Evolutionary conservation across 2,888 invertebrate genomes (phyloP), one percentile per base, ranked within the genome.

Genomic region (Neoascia interrupta): DNA sequence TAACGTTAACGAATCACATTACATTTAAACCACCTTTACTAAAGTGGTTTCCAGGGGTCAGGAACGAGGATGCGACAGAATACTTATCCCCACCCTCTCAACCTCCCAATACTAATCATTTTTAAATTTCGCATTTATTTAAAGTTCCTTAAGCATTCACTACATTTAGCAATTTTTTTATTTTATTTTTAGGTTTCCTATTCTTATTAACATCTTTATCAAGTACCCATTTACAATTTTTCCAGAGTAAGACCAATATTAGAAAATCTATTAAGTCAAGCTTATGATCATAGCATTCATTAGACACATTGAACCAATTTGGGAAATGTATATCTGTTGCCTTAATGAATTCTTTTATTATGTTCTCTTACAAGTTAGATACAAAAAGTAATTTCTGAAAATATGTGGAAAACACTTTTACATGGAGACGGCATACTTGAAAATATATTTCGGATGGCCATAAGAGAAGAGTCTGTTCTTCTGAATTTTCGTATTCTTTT

Each of bases 11-110:
- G n/a, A n/a, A n/a, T n/a, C n/a, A n/a, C n/a, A n/a, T n/a, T n/a
- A n/a, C n/a, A n/a, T 34, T 34, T 21, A 5, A 34, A 51, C 36
- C 15, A 21, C 36, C n/a, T 53, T 37, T 13, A 23, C 28, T 28
- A 11, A 36, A 51, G 19, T 51, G 36, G 51, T 51, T 51, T 51
- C 51, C 34, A 51, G 36, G 51, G 51, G 34, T 10, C 51, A 49
- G 31, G 47, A 28, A 47, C 47, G 47, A 28, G 47, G 47, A 47
- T 16, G 47, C 28, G 45, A 3, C 16, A n/a, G n/a, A n/a, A n/a
- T n/a, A n/a, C n/a, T n/a, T n/a, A n/a, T n/a, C n/a, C n/a, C n/a
- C n/a, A n/a, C 26, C n/a, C 5, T 18, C 19, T 13, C 34, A n/a
- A 34, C 11, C 36, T 15, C 13, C 36, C 36, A 36, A 36, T 36